phyloP scores from a whole-genome alignment of 2,113 vertebrate genomes.

The Haemorhous mexicanus region DNA sequence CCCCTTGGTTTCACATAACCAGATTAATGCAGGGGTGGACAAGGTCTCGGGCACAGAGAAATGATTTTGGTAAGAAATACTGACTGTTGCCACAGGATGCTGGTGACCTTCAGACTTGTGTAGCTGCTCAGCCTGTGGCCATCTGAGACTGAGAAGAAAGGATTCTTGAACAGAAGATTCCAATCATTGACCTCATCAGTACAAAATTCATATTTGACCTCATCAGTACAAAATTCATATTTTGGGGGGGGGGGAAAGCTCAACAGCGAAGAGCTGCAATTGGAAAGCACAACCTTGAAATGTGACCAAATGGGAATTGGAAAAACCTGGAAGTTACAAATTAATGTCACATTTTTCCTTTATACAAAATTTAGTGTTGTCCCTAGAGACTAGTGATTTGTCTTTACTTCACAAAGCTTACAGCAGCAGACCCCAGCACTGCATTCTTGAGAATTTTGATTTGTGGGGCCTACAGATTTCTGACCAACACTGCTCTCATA shows the following conservation, averaged over 20 bases:
- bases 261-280: background rate
- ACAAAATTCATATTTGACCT: constrained; percentile 12
- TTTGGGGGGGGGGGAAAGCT: background rate
- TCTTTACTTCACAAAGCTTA: constrained; percentile 19
- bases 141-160: background rate
- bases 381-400: background rate
- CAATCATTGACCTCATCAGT: background rate
- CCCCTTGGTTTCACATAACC: background rate
- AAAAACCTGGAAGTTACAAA: constrained; percentile 33
- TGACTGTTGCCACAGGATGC: background rate
- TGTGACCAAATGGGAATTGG: constrained; percentile 16
- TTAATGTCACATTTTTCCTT: background rate
- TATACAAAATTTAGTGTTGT: background rate
- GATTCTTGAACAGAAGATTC: background rate
- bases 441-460: background rate
- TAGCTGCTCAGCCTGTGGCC: background rate
- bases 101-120: background rate
- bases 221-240: background rate
- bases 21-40: background rate
- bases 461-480: background rate
- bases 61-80: background rate
- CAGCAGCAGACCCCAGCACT: background rate
- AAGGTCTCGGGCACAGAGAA: background rate
- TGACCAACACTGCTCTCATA: background rate
- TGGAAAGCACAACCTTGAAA: background rate